phyloP scores from a whole-genome alignment of 2,888 invertebrate species.

The Crioceris asparagi region DNA sequence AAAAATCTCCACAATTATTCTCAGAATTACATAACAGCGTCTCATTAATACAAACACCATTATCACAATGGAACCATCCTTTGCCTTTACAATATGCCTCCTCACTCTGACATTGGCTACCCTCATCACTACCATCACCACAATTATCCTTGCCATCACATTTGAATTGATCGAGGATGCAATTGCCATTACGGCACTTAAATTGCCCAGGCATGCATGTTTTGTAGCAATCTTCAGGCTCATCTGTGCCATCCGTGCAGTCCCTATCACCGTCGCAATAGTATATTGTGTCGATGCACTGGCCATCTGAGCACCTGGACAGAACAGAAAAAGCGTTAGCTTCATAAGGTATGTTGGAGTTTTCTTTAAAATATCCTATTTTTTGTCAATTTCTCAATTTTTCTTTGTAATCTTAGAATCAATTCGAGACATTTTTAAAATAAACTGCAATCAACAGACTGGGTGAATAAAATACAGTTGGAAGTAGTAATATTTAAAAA shows the following conservation, averaged over 20 bases:
- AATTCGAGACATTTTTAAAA: no score
- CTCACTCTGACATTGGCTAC: slow-evolving; percentile 34
- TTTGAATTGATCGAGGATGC: slow-evolving; percentile 51
- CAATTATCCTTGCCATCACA: slow-evolving; percentile 69
- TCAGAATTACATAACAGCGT: slow-evolving; percentile 61
- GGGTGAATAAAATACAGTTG: neutral
- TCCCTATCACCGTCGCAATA: slow-evolving; percentile 58
- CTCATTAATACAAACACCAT: slow-evolving; percentile 54
- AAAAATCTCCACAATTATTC: slow-evolving; percentile 57
- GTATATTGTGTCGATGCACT: slow-evolving; percentile 46
- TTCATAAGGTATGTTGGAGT: no score
- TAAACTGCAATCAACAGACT: no score
- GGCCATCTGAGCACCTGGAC: slow-evolving; percentile 41
- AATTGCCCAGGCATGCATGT: slow-evolving; percentile 43
- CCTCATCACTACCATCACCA: slow-evolving; percentile 56
- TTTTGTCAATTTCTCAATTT: no score
- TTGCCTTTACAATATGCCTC: slow-evolving; percentile 30
- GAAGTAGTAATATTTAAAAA: neutral
- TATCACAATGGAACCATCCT: slow-evolving; percentile 53
- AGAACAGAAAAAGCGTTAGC: no score
- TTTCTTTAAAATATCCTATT: no score
- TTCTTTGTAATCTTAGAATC: no score
- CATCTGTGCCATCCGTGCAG: slow-evolving; percentile 63
- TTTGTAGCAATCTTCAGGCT: slow-evolving; percentile 45
- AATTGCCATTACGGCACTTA: slow-evolving; percentile 51